Evolutionary conservation across 1,140 invertebrate genomes (phyloP).

Genomic region (Drosophila murphyi): DNA sequence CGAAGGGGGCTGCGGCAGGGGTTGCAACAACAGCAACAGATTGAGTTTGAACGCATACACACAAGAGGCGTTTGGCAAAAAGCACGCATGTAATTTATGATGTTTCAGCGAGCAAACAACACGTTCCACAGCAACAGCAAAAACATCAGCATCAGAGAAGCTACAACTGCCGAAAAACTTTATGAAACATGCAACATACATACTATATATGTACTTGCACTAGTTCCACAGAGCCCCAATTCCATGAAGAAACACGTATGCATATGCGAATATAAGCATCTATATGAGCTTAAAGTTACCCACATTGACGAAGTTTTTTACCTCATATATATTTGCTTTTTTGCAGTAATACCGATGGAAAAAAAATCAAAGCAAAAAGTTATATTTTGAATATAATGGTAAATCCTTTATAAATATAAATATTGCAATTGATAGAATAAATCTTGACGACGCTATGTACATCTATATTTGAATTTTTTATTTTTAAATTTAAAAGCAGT

Average conservation of each 20-base stretch:
- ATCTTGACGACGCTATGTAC: too few relatives aligned
- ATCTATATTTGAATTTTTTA: too few relatives aligned
- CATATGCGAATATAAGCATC: conserved; percentile 4
- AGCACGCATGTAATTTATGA: conserved; percentile 81
- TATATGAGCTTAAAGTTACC: background rate
- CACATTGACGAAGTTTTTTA: conserved; percentile 4
- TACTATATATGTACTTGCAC: conserved; percentile 11
- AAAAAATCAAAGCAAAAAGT: background rate
- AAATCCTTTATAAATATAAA: too few relatives aligned
- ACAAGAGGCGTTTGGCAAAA: conserved; percentile 76
- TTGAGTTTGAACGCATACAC: conserved; percentile 74
- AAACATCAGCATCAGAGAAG: conserved; percentile 17
- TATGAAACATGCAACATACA: conserved; percentile 45
- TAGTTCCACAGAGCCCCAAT: conserved; percentile 2
- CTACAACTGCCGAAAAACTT: conserved; percentile 58
- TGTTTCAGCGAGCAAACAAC: conserved; percentile 81
- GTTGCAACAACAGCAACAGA: conserved; percentile 35
- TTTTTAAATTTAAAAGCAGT: too few relatives aligned
- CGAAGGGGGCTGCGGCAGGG: background rate
- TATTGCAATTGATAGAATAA: too few relatives aligned
- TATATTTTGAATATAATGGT: background rate
- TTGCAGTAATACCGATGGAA: background rate
- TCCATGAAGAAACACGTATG: conserved; percentile 29
- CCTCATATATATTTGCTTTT: background rate
- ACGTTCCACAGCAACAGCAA: conserved; percentile 50